Evolutionary conservation across 2,888 invertebrate genomes (phyloP), one percentile per base, ranked within the genome.

Genomic region (Danaus chrysippus): DNA sequence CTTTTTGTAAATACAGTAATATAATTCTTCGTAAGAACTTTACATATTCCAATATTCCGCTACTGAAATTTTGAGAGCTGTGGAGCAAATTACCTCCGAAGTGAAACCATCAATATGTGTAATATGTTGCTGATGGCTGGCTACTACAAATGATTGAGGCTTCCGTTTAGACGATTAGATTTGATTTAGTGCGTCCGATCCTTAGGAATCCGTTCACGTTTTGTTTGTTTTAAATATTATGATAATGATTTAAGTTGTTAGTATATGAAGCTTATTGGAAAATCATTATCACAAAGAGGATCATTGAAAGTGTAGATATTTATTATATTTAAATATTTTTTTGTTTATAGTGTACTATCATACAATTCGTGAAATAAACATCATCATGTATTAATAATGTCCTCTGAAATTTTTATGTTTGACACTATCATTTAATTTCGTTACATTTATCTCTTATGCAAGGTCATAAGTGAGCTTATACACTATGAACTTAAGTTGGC

Each of bases 51-150:
- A 59, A 63, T 62, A 56, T 58, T 62, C 64, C 61, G 66, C 66
- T 63, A 62, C 58, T 59, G 56, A 62, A 62, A 64, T 61, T 61
- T 66, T 68, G 68, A 69, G 59, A 59, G 62, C 83, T 87, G 83
- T 83, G 76, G 86, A 78, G 79, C 78, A 86, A 87, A 87, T 87
- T 83, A 81, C 84, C 76, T 77, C 77, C 69, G 75, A 76, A 69
- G 74, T 71, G 73, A 73, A 73, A 75, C 71, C 73, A 81, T 82
- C 82, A 82, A 81, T 81, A 81, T 72, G 72, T 76, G 77, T 86
- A 82, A 85, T 84, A 80, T 74, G 79, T 79, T 68, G 68, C 63
- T 81, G 82, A 83, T 82, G 82, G 76, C 74, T 76, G 74, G 76
- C 76, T 74, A 77, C 78, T 76, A 78, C 78, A 76, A 82, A 79